These are phyloP conservation scores for Paramormyrops kingsleyae DNA, from an alignment of 2,113 vertebrate species.

Conservation along the genomic window DNA sequence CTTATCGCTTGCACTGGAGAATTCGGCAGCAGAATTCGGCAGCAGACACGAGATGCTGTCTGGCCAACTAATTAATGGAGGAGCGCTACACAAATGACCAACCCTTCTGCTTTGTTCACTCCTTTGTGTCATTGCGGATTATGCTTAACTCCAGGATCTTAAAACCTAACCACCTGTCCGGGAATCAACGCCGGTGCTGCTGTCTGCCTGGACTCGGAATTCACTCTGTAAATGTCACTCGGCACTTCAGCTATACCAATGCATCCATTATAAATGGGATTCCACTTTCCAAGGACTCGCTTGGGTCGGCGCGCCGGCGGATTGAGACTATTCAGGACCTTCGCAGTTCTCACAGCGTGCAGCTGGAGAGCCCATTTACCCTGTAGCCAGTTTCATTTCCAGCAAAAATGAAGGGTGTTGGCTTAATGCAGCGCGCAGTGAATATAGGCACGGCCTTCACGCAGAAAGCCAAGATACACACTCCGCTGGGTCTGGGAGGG, in stretches of 20 bases:
- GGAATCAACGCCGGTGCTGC: neutral
- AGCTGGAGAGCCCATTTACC: neutral
- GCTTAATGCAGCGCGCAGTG: neutral
- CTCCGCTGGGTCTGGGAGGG: neutral
- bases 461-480: neutral
- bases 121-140: neutral
- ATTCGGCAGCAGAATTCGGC: neutral
- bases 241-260: neutral
- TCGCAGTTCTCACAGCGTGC: neutral
- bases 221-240: neutral
- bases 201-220: neutral
- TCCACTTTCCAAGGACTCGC: neutral
- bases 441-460: neutral
- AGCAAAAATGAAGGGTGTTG: neutral
- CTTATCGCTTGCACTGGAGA: neutral
- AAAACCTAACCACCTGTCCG: neutral
- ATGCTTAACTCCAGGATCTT: neutral
- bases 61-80: neutral
- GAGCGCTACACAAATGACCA: neutral
- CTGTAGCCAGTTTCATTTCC: neutral
- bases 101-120: neutral
- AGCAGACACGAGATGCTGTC: neutral
- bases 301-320: neutral
- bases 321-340: neutral
- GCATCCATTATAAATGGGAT: neutral